phyloP scores from a whole-genome alignment of 2,888 invertebrate species.

The Argyra leucocephala region DNA sequence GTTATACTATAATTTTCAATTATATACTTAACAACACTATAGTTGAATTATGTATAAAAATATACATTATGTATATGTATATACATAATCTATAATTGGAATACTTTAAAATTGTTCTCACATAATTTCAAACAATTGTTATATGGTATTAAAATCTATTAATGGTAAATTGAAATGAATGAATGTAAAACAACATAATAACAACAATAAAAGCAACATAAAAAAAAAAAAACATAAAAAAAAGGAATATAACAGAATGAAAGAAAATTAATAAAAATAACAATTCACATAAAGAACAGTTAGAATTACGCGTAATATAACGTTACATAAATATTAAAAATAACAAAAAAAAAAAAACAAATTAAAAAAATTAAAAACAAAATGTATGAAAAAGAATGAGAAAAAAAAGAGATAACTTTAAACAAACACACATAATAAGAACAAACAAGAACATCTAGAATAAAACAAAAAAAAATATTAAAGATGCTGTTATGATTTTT shows the following conservation, averaged over 20 bases:
- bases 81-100: neutral
- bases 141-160: constrained; percentile 2
- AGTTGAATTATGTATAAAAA: neutral
- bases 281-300: neutral
- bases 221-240: neutral
- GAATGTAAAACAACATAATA: neutral
- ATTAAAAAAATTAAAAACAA: neutral
- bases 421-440: too few relatives aligned
- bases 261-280: neutral
- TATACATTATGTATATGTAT: neutral
- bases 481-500: too few relatives aligned
- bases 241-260: neutral
- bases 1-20: too few relatives aligned
- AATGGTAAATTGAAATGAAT: neutral
- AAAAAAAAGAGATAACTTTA: too few relatives aligned
- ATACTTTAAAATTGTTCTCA: neutral
- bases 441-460: too few relatives aligned
- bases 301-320: neutral
- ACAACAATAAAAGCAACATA: neutral
- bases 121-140: neutral
- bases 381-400: too few relatives aligned
- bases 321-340: neutral
- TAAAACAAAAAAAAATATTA: too few relatives aligned
- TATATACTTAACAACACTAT: neutral
- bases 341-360: neutral